phyloP scores from a whole-genome alignment of 2,113 vertebrate species.

The Apodemus speciosus region DNA sequence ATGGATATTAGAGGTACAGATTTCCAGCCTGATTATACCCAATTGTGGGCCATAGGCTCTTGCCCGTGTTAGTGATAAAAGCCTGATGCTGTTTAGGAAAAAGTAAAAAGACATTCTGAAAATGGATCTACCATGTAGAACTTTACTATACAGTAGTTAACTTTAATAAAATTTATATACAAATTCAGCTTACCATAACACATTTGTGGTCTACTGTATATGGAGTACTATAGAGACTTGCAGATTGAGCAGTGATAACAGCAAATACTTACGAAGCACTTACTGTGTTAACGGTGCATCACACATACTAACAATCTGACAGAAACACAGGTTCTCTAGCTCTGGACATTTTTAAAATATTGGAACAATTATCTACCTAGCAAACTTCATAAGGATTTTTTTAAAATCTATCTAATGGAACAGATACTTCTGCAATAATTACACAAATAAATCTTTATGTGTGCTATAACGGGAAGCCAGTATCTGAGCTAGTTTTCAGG shows the following conservation, averaged over 20 bases:
- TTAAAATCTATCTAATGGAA: background rate
- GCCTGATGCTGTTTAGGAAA: conserved; percentile 19
- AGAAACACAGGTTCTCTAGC: background rate
- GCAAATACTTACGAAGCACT: background rate
- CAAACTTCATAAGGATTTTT: background rate
- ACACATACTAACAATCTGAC: background rate
- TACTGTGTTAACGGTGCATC: background rate
- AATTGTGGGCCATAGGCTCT: background rate
- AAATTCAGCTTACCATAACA: conserved; percentile 14
- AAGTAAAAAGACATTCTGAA: conserved; percentile 27
- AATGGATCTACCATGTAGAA: background rate
- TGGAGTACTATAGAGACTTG: background rate
- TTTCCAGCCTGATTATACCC: background rate
- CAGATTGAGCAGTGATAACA: background rate
- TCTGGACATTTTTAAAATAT: conserved; percentile 31
- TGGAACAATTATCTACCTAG: conserved; percentile 7
- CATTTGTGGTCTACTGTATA: background rate
- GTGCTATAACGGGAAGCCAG: background rate
- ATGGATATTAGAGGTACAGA: background rate
- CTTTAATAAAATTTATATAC: background rate
- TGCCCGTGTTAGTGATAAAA: background rate
- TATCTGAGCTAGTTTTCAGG: background rate
- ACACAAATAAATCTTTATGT: background rate
- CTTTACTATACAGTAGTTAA: conserved; percentile 26
- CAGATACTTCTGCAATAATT: background rate